Evolutionary conservation across 92 coral and sea anemone species (phyloP).

Genomic region (Zoanthus gigantus): DNA sequence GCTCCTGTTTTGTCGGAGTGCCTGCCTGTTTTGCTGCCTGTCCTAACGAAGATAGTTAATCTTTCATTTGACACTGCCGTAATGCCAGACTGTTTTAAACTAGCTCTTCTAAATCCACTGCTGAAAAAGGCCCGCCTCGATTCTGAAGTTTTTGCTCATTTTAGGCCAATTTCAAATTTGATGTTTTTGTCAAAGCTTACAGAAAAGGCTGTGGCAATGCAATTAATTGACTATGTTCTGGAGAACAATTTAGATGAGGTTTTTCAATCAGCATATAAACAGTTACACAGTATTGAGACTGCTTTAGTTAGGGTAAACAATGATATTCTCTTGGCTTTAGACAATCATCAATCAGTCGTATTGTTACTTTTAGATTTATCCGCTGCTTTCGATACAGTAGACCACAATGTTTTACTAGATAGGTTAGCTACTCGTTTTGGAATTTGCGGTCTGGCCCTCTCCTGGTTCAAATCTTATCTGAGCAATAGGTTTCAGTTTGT

Average conservation of each 20-base stretch:
- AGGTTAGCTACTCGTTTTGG: not conserved
- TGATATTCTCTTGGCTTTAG: no score
- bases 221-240: no score
- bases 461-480: constrained; percentile 6
- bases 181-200: no score
- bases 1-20: no score
- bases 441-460: not conserved
- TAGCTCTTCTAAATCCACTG: constrained; percentile 39
- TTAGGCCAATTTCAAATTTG: constrained; percentile 24
- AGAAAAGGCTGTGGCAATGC: no score
- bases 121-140: constrained; percentile 54
- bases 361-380: constrained; percentile 4
- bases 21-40: no score
- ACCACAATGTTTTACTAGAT: not conserved
- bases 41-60: no score
- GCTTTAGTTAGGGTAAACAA: no score
- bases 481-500: constrained; percentile 16
- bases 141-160: constrained; percentile 35
- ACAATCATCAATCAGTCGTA: not conserved
- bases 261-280: no score
- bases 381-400: constrained; percentile 5
- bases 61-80: constrained; percentile 5
- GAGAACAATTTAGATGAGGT: no score
- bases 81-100: constrained; percentile 51
- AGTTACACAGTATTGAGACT: no score